These are phyloP conservation scores for Atherinomorus stipes DNA, from an alignment of 2,113 vertebrate species.

Conservation along the genomic window DNA sequence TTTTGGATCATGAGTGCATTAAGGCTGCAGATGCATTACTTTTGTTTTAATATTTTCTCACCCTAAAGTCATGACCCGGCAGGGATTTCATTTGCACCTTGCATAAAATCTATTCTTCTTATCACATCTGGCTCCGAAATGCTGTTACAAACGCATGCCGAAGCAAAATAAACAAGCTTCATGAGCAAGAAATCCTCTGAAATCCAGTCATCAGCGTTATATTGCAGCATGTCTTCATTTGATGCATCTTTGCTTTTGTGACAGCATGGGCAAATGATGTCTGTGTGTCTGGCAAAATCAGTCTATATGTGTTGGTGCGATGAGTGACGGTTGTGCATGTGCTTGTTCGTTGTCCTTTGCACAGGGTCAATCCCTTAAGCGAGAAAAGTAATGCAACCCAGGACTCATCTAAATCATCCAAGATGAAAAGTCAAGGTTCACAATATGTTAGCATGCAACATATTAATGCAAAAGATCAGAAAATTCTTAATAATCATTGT, in stretches of 20 bases:
- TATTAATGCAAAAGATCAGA: constrained; percentile 23
- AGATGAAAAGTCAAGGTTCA: constrained; percentile 44
- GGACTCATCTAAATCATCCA: constrained; percentile 33
- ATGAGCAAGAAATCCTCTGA: constrained; percentile 66
- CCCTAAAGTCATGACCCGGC: constrained; percentile 32
- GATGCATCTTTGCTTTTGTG: constrained; percentile 45
- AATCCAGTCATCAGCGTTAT: constrained; percentile 65
- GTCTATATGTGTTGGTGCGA: not conserved
- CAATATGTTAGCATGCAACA: constrained; percentile 2
- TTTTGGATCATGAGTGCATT: too few relatives aligned
- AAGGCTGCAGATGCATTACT: too few relatives aligned
- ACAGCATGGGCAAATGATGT: constrained; percentile 5
- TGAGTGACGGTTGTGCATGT: not conserved
- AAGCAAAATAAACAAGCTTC: constrained; percentile 62
- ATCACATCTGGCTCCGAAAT: constrained; percentile 54
- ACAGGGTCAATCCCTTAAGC: not conserved
- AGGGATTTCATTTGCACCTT: not conserved
- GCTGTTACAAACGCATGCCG: constrained; percentile 38
- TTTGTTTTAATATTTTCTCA: constrained; percentile 38
- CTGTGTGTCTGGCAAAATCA: constrained; percentile 5
- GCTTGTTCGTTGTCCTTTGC: not conserved
- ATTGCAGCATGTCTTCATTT: constrained; percentile 42
- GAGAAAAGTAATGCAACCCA: constrained; percentile 21
- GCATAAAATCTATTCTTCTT: constrained; percentile 46
- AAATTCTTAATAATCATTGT: constrained; percentile 27